Evolutionary conservation across 2,888 invertebrate species (phyloP), one percentile per base, ranked within the genome.

Genomic region (Caenorhabditis doughertyi): DNA sequence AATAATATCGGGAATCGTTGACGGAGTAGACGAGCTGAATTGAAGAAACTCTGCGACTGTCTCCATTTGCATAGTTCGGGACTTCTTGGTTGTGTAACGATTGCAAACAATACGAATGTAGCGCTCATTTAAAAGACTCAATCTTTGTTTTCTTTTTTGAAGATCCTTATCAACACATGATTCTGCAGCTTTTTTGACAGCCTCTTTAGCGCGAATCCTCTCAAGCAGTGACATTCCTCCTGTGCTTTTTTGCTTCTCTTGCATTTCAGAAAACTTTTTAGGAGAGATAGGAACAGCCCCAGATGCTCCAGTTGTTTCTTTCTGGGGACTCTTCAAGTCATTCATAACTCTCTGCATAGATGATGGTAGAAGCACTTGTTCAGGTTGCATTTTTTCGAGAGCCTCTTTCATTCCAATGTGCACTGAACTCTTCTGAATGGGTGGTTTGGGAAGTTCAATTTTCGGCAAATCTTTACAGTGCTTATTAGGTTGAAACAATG

Each of bases 201-300:
- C 83, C 67, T 79, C 83, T 29, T 76, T 79, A 0, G 73, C 76
- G 11, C 83, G 74, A 58, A 83, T 83, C 18, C 83, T 58, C n/a
- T 84, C 83, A 35, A 84, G 16, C 44, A 84, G 23, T 11, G 73
- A 51, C 77, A 77, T 68, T n/a, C 27, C 53, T 49, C 83, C 83
- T 21, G 49, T 60, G 16, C 51, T 79, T 29, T 79, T 80, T 56
- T 84, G 68, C 29, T 77, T 64, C 9, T 42, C 49, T 25, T 84
- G 53, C 83, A 73, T 77, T 53, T 80, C 77, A 13, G 70, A 58
- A 39, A 84, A 84, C 60, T 84, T 84, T 16, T 76, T 77, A 35
- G 83, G 83, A 1, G 83, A 84, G 0, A 81, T 0, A 18, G 83
- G 83, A 9, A 84, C 73, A 7, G 23, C n/a, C 51, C 70, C 74